phyloP scores from a whole-genome alignment of 30 jellyfish, hydroid and myxozoan species.

The Pelagia noctiluca region DNA sequence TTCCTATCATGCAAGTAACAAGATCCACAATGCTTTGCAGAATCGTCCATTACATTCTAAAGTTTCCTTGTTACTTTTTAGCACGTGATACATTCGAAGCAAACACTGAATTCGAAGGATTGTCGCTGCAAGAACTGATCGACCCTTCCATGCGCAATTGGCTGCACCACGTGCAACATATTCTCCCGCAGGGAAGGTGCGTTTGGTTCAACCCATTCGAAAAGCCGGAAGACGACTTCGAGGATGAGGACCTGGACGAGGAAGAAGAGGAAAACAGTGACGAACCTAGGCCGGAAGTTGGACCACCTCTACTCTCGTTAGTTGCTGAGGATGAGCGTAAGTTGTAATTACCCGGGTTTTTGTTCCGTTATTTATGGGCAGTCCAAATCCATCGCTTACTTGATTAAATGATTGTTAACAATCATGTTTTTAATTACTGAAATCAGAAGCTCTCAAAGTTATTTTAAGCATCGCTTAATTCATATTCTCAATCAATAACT shows the following conservation, averaged over 20 bases:
- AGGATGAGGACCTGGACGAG: constrained; percentile 93
- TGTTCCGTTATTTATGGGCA: too few species aligned
- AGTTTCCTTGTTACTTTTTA: neutral
- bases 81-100: constrained; percentile 82
- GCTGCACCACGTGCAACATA: constrained; percentile 96
- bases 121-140: constrained; percentile 77
- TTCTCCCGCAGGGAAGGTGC: constrained; percentile 97
- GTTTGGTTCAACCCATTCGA: constrained; percentile 94
- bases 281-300: constrained; percentile 81
- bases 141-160: constrained; percentile 91
- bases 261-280: constrained; percentile 77
- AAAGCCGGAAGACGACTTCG: constrained; percentile 94
- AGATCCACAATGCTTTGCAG: too few species aligned
- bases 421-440: too few species aligned
- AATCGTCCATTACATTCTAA: neutral
- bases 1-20: neutral
- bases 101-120: constrained; percentile 92
- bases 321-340: constrained; percentile 86
- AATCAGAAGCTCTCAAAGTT: too few species aligned
- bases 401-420: neutral
- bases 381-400: neutral
- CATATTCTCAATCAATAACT: too few species aligned
- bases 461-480: too few species aligned
- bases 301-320: constrained; percentile 83
- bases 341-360: neutral